Evolutionary conservation across 1,140 invertebrate genomes (phyloP).

Genomic region (Saccostrea echinata): DNA sequence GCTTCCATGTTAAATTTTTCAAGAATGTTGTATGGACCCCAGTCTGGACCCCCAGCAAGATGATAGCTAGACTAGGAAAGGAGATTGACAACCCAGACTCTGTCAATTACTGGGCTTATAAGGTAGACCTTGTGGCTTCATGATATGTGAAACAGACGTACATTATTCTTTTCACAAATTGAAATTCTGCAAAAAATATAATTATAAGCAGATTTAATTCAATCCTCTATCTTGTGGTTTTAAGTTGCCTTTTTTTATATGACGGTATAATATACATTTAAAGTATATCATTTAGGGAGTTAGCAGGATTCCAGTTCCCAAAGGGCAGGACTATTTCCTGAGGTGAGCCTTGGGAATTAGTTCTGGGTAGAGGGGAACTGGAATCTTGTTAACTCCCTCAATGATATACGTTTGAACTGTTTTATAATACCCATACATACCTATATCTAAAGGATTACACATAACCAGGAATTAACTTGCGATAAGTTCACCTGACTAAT

Average conservation of each 20-base stretch:
- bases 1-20: constrained; percentile 36
- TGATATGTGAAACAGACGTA: neutral
- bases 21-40: constrained; percentile 94
- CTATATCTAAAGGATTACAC: no score
- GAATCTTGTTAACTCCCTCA: no score
- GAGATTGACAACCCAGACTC: constrained; percentile 95
- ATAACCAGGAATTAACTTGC: no score
- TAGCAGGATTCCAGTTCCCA: no score
- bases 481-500: no score
- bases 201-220: no score
- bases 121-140: constrained; percentile 75
- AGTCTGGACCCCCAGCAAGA: constrained; percentile 97
- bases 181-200: neutral
- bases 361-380: no score
- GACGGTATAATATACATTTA: neutral
- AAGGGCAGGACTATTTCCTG: no score
- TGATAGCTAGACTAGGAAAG: constrained; percentile 91
- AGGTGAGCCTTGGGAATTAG: constrained; percentile 96
- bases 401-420: no score
- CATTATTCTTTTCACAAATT: neutral
- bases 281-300: no score
- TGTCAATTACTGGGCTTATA: constrained; percentile 98
- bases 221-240: no score
- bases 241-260: neutral
- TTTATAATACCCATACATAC: no score